Base-by-base conservation (phyloP, 1,140 invertebrate species). In the Ceratosolen solmsi region DNA sequence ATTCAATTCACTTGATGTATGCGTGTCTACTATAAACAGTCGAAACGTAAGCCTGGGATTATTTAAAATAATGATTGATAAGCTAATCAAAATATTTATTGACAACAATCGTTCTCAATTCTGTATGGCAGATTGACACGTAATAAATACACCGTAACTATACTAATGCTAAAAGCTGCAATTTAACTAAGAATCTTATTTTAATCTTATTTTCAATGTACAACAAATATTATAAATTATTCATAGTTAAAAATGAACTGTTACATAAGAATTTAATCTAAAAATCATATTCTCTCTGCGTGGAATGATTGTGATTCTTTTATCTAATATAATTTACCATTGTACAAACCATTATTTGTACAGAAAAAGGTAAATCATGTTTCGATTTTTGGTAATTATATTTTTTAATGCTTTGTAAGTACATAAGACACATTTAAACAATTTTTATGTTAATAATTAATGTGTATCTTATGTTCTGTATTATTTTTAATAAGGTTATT, bases 261-360 rank as follows among this genome's bases (percentile, higher is more conserved):
- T 11, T n/a, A 60, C 30, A 15, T 60, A 7, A 63, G 17, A 33
- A n/a, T n/a, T 1, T 2, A 63, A 33, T 17, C 2, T 20, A 63
- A n/a, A 63, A 63, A 15, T 15, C 25, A 38, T 38, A 38, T 11
- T 68, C 38, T 68, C 63, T 38, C 27, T 38, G 22, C 22, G 20
- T n/a, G 3, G 15, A 38, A 11, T 38, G 63, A 68, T n/a, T 38
- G 27, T 20, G 60, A 27, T 27, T n/a, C 20, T 36, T 36, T 17
- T 68, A 38, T 68, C 33, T 68, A 36, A 38, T 68, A 15, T 68
- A 38, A 68, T 38, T 68, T 68, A 68, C 36, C 63, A 38, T 38
- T 36, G 33, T 38, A 68, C 33, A 68, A 38, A 68, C 8, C 15
- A 36, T 1, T n/a, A 68, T 36, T 38, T 68, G 63, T 38, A 68